A percentile compares a stretch with the other conserved stretches of the same genome.
These are phyloP conservation scores for Branchipolynoe longqiensis DNA, from an alignment of 2,888 invertebrate species.

Conservation along the genomic window DNA sequence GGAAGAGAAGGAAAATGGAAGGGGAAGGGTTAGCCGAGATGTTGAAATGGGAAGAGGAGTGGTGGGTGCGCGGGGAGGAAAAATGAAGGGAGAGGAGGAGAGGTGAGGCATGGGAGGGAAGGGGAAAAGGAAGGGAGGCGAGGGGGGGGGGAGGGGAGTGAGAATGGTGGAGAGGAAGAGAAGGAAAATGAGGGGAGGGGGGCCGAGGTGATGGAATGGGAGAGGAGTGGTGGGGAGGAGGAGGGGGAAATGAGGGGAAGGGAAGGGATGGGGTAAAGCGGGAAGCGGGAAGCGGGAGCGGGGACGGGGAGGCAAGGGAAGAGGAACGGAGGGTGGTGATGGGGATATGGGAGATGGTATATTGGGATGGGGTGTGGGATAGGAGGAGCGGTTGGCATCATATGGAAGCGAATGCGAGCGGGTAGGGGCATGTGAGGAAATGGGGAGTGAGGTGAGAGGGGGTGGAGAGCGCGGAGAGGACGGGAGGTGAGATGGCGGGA, in stretches of 20 bases:
- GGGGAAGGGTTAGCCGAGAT: not conserved
- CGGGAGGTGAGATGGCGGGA: too few species aligned
- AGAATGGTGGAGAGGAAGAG: not conserved
- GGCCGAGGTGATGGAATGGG: not conserved
- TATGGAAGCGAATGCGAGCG: too few species aligned
- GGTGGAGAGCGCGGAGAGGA: too few species aligned
- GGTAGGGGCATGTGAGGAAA: too few species aligned
- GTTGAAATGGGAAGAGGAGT: not conserved
- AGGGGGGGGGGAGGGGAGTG: not conserved
- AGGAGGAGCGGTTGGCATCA: too few species aligned
- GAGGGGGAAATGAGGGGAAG: not conserved
- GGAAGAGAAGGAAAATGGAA: not conserved
- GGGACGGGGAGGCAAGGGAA: not conserved
- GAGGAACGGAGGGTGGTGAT: too few species aligned
- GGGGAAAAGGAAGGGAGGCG: not conserved
- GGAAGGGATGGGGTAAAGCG: not conserved
- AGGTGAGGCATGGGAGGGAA: too few species aligned
- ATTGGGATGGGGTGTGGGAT: too few species aligned
- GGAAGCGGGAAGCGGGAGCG: conserved; percentile 4
- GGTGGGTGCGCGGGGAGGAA: not conserved
- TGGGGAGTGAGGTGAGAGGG: too few species aligned
- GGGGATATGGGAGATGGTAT: too few species aligned
- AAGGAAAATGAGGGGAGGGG: not conserved
- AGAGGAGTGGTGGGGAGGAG: not conserved
- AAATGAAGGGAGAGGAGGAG: not conserved